Evolutionary conservation across 35 echinoderm and acorn worm genomes (phyloP).

Genomic region (Acanthaster planci): DNA sequence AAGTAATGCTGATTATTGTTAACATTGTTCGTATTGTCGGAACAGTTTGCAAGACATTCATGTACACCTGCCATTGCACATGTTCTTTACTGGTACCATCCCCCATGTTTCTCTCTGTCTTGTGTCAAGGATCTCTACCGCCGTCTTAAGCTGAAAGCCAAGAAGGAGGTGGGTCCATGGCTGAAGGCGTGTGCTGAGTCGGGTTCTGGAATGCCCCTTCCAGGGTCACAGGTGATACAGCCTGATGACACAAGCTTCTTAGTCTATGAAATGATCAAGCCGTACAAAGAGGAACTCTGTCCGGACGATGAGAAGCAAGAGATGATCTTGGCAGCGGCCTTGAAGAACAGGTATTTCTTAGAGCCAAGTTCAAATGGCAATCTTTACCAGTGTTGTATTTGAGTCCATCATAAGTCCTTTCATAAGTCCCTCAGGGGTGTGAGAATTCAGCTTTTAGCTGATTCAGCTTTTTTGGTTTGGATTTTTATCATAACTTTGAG

Average conservation of each 20-base stretch:
- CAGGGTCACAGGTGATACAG: background rate
- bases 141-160: constrained; percentile 8
- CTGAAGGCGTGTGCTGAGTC: constrained; percentile 1
- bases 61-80: too few species aligned
- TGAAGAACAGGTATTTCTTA: background rate
- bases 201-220: background rate
- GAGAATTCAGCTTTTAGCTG: too few species aligned
- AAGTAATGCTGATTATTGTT: too few species aligned
- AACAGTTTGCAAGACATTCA: too few species aligned
- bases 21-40: too few species aligned
- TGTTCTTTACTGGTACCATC: too few species aligned
- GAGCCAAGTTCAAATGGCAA: too few species aligned
- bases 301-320: background rate
- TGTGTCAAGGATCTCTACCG: background rate
- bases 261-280: constrained; percentile 1
- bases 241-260: background rate
- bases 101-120: background rate
- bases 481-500: too few species aligned
- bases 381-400: too few species aligned
- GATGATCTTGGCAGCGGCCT: background rate
- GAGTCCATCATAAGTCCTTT: too few species aligned
- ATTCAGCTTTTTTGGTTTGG: too few species aligned
- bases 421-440: too few species aligned
- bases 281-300: background rate
- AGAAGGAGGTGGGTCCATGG: constrained; percentile 16